phyloP scores from a whole-genome alignment of 2,888 invertebrate species.

The Erpobdella octoculata region DNA sequence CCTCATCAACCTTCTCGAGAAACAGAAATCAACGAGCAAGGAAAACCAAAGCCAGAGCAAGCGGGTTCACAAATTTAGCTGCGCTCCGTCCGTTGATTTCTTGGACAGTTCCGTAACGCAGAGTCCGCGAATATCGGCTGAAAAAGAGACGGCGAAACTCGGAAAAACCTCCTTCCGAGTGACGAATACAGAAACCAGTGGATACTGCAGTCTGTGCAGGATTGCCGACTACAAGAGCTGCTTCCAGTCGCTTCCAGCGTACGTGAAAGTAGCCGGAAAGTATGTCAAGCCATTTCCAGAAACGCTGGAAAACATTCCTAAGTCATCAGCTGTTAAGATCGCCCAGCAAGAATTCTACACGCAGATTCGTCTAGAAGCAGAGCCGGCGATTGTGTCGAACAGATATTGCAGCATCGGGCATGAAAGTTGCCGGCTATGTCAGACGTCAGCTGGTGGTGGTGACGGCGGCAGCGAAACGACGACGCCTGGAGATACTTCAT shows the following conservation, averaged over 20 bases:
- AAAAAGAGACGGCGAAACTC: no score
- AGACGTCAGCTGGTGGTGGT: no score
- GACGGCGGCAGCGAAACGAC: no score
- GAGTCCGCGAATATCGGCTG: no score
- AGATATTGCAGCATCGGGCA: no score
- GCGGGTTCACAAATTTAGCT: background rate
- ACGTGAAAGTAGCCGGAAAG: background rate
- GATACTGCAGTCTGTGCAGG: conserved; percentile 6
- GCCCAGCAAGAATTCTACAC: no score
- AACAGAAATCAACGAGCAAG: background rate
- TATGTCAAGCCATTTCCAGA: no score
- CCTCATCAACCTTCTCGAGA: background rate
- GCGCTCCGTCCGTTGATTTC: background rate
- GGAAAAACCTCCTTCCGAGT: background rate
- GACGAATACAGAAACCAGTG: background rate
- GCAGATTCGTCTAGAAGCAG: no score
- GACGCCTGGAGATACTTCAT: background rate
- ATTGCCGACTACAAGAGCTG: background rate
- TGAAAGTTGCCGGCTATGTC: no score
- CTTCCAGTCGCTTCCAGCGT: background rate
- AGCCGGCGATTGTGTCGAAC: no score
- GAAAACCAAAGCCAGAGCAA: background rate
- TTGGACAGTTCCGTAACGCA: background rate
- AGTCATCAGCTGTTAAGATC: no score
- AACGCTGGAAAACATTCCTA: no score